Evolutionary conservation across 2,797 vertebrate species (phyloP).

Genomic region (Cynodonichthys magdalenae): DNA sequence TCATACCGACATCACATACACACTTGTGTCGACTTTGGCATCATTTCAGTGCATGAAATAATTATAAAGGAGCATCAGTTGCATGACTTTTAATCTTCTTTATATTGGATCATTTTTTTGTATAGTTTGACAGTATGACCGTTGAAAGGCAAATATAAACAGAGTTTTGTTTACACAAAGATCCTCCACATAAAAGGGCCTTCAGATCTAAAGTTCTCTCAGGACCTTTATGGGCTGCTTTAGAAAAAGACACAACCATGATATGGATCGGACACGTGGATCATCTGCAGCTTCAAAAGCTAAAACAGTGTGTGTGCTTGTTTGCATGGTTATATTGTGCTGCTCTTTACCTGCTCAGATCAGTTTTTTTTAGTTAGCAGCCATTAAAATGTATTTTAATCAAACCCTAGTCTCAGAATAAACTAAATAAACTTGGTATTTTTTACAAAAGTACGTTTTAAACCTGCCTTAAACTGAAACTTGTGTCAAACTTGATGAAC

Average conservation of each 20-base stretch:
- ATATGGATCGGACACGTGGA: background rate
- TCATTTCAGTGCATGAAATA: constrained; percentile 3
- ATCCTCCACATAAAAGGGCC: too few species aligned
- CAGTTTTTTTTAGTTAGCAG: constrained; percentile 22
- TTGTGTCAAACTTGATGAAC: background rate
- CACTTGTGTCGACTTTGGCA: background rate
- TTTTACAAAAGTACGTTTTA: constrained; percentile 13
- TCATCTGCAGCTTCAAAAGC: background rate
- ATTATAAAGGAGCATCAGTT: background rate
- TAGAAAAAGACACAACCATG: background rate
- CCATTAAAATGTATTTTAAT: constrained; percentile 25
- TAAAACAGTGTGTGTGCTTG: constrained; percentile 20
- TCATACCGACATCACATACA: background rate
- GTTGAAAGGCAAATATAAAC: too few species aligned
- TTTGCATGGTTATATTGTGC: constrained; percentile 77
- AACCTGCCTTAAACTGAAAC: constrained; percentile 25
- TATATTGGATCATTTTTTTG: background rate
- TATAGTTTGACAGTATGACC: background rate
- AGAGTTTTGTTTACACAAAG: too few species aligned
- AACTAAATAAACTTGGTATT: constrained; percentile 12
- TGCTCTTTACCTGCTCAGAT: constrained; percentile 43
- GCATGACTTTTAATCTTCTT: background rate
- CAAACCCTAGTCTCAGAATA: constrained; percentile 19
- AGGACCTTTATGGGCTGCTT: background rate
- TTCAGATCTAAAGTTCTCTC: background rate